phyloP scores from a whole-genome alignment of 1,140 invertebrate species.

The Armadillidium nasatum region DNA sequence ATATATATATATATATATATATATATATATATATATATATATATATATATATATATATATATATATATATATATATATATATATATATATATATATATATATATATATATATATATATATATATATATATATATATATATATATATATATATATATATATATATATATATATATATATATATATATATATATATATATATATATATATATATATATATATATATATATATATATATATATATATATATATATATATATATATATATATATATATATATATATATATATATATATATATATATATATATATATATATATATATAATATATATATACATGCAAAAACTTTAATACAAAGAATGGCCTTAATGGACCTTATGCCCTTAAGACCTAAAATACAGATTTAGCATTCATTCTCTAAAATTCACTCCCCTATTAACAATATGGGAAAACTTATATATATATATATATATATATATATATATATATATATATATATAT shows the following conservation, averaged over 20 bases:
- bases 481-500: conserved; percentile 14
- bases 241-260: conserved; percentile 25
- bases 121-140: background rate
- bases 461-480: conserved; percentile 14
- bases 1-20: no score
- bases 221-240: conserved; percentile 27
- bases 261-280: conserved; percentile 26
- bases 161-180: conserved; percentile 17
- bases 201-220: conserved; percentile 26
- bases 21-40: conserved; percentile 6
- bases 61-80: conserved; percentile 15
- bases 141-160: no score
- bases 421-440: background rate
- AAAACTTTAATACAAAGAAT: background rate
- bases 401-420: background rate
- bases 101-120: conserved; percentile 8
- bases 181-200: conserved; percentile 25
- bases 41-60: conserved; percentile 14
- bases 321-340: background rate
- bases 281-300: conserved; percentile 25
- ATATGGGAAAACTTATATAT: background rate
- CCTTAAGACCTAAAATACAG: background rate
- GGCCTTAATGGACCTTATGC: background rate
- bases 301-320: conserved; percentile 19
- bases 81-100: conserved; percentile 8